Base-by-base conservation (phyloP, 2,888 invertebrate genomes). In the Reticulitermes lucifugus region DNA sequence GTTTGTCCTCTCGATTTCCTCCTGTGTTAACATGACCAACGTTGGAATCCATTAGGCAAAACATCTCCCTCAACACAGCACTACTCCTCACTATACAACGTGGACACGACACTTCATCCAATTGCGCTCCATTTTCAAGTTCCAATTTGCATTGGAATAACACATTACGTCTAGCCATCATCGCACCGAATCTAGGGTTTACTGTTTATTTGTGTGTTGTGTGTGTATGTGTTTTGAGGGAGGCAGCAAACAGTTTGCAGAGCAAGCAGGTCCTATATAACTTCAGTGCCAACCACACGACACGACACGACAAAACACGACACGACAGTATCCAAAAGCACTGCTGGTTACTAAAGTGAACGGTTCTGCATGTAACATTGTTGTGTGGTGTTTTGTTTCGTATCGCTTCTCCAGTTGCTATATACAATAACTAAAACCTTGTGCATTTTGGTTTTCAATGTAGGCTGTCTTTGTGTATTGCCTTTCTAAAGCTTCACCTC, bases 81-180 rank as follows among this genome's bases (percentile, higher is more conserved):
- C n/a, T 41, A 46, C 14, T 46, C 43, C 77, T 77, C 43, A 10
- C 35, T 46, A 22, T 46, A 51, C n/a, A 77, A 46, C 77, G 6
- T 43, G 41, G 41, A 6, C 46, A 21, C 77, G 21, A 46, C 77
- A 77, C 77, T 77, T 77, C 77, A 77, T 77, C 43, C 77, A 77
- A 77, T 77, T 77, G 77, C 77, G 46, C 46, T 22, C 84, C 84
- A 79, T 84, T 84, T 77, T 84, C 65, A 79, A 84, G 84, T 77
- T 77, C 77, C 84, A 84, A 84, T 84, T 84, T 84, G 84, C 84
- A 84, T 84, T 77, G 84, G 84, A 84, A 84, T 84, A 84, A 84
- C 84, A 60, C 79, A 84, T 84, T 84, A 84, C 77, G 79, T 84
- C 79, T 65, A 77, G n/a, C 77, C 46, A 77, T 77, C 77, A 77